phyloP scores from a whole-genome alignment of 2,113 vertebrate species.

The Xyrauchen texanus region DNA sequence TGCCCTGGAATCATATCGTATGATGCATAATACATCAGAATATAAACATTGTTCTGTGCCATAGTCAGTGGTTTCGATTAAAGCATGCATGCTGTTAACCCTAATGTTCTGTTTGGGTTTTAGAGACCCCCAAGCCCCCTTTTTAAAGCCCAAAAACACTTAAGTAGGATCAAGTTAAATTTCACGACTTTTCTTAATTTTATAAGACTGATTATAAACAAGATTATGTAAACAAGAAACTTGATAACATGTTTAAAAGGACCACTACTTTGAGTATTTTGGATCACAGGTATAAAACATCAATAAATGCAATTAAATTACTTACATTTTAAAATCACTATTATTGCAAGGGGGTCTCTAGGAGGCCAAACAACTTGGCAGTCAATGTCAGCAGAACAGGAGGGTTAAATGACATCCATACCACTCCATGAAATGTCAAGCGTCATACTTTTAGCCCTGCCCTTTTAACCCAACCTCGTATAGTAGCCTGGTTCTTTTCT shows the following conservation, averaged over 20 bases:
- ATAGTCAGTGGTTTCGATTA: not conserved
- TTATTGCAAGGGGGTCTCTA: not conserved
- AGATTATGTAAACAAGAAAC: not conserved
- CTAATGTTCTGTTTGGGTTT: not conserved
- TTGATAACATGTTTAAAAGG: not conserved
- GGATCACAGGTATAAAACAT: not conserved
- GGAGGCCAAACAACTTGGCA: constrained; percentile 7
- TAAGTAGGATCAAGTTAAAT: too few relatives aligned
- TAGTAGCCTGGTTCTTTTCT: constrained; percentile 18
- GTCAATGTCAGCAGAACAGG: constrained; percentile 19
- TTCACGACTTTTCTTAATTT: not conserved
- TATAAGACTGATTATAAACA: not conserved
- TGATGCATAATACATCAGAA: not conserved
- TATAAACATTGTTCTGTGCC: too few relatives aligned
- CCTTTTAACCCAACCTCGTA: constrained; percentile 18
- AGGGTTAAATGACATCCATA: constrained; percentile 27
- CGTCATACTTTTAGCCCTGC: constrained; percentile 27
- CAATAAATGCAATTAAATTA: not conserved
- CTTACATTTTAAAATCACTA: not conserved
- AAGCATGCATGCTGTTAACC: not conserved
- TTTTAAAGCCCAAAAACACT: too few relatives aligned
- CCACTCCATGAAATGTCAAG: constrained; percentile 1
- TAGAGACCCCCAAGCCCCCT: not conserved
- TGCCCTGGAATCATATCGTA: constrained; percentile 52
- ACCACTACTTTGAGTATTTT: not conserved